Conservation (phyloP, 2,113 vertebrate species). For the Crotalus viridis region DNA sequence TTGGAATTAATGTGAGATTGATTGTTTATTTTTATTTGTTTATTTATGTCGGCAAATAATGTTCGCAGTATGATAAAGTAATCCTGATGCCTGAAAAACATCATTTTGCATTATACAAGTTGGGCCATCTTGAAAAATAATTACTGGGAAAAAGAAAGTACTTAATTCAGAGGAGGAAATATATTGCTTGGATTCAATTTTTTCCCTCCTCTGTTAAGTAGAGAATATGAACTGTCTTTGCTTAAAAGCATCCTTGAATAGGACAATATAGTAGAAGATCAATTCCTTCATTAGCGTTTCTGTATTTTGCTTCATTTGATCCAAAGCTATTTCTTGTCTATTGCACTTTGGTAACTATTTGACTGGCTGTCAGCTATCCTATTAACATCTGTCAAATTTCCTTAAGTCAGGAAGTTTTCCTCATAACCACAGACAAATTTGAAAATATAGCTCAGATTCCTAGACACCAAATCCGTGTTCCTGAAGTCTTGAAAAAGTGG, state of each 20-base stretch:
- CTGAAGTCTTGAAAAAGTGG: not conserved
- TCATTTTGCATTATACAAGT: not conserved
- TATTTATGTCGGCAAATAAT: not conserved
- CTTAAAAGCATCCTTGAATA: not conserved
- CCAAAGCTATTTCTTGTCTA: not conserved
- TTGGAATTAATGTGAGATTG: conserved; percentile 83
- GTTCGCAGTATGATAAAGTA: not conserved
- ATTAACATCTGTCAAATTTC: not conserved
- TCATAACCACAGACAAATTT: not conserved
- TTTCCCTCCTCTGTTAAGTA: not conserved
- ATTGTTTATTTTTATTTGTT: conserved; percentile 13
- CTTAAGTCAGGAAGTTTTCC: not conserved
- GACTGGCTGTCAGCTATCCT: not conserved
- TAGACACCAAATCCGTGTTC: not conserved
- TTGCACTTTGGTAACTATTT: not conserved
- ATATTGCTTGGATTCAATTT: not conserved
- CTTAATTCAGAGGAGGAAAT: not conserved
- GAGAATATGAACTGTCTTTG: not conserved
- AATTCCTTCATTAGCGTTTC: not conserved
- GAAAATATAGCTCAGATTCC: not conserved
- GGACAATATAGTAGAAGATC: not conserved
- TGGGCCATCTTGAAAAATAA: not conserved
- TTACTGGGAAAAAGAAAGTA: not conserved
- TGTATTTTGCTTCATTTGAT: not conserved
- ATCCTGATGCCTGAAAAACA: not conserved